A percentile compares a stretch with the other conserved stretches of the same genome.
Conservation (phyloP, 2,888 invertebrate genomes). For the Drosophila melanocephala region DNA sequence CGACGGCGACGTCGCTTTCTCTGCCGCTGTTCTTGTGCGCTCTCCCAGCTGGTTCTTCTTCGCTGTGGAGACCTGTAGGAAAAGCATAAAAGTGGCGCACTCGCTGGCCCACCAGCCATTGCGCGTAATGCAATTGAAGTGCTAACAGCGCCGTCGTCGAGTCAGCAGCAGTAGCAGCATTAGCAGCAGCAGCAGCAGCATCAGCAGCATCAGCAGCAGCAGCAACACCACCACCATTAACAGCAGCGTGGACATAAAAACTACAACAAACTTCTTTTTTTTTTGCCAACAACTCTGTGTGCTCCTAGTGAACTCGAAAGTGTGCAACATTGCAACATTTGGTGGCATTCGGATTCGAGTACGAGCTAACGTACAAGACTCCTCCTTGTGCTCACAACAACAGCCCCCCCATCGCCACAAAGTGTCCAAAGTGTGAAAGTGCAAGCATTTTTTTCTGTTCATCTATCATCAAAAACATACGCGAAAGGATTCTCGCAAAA, state of each 20-base stretch:
- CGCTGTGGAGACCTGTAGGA: conserved; percentile 80
- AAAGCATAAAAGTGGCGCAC: conserved; percentile 86
- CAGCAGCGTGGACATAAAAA: conserved; percentile 53
- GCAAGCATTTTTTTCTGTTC: conserved; percentile 56
- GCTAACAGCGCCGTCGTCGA: conserved; percentile 83
- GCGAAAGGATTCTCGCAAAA: conserved; percentile 59
- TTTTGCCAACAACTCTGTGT: conserved; percentile 44
- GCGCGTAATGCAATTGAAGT: conserved; percentile 86
- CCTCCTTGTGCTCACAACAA: conserved; percentile 31
- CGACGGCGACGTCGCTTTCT: conserved; percentile 57
- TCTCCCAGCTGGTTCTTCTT: conserved; percentile 61
- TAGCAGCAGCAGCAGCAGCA: conserved; percentile 42
- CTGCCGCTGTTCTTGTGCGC: conserved; percentile 59
- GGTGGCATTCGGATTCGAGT: conserved; percentile 47
- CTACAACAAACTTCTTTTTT: conserved; percentile 34
- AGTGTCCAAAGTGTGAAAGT: conserved; percentile 62
- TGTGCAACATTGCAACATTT: conserved; percentile 59
- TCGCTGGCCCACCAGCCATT: conserved; percentile 86
- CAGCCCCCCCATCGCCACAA: conserved; percentile 18
- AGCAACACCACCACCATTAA: conserved; percentile 43
- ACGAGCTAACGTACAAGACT: conserved; percentile 14
- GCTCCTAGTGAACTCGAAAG: conserved; percentile 72
- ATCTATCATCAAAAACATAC: conserved; percentile 23
- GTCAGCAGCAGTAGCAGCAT: conserved; percentile 50
- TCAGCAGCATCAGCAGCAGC: conserved; percentile 38